phyloP scores from a whole-genome alignment of 2,797 vertebrate genomes.

The Euthynnus affinis region DNA sequence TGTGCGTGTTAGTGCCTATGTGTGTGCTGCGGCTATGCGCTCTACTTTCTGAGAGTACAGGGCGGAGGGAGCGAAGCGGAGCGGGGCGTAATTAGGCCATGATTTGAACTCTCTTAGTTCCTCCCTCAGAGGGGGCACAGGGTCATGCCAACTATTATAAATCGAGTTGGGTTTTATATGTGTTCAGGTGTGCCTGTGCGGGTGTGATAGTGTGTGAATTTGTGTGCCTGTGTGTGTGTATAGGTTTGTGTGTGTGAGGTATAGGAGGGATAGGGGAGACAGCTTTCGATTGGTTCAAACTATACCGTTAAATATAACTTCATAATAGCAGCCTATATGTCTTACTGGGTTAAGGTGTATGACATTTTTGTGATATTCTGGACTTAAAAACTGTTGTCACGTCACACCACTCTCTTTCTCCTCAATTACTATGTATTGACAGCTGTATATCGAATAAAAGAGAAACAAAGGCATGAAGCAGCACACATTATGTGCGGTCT shows the following conservation, averaged over 20 bases:
- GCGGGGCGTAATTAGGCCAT: constrained; percentile 85
- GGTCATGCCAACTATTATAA: constrained; percentile 84
- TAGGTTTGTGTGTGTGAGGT: constrained; percentile 33
- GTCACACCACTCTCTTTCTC: constrained; percentile 5
- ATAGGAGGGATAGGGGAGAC: constrained; percentile 41
- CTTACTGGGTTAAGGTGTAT: constrained; percentile 50
- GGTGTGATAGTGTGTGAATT: constrained; percentile 47
- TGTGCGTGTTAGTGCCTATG: constrained; percentile 33
- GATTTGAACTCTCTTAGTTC: constrained; percentile 86
- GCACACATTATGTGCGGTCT: not conserved
- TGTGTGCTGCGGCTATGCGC: constrained; percentile 62
- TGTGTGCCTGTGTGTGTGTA: constrained; percentile 27
- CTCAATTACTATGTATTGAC: constrained; percentile 11
- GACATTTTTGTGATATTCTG: constrained; percentile 42
- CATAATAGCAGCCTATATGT: constrained; percentile 36
- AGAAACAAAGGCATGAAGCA: constrained; percentile 9
- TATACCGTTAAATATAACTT: constrained; percentile 73
- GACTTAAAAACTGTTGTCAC: constrained; percentile 28
- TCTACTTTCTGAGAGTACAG: constrained; percentile 82
- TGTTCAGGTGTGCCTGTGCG: constrained; percentile 51
- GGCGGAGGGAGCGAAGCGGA: constrained; percentile 77
- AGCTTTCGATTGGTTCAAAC: constrained; percentile 67
- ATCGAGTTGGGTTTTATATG: constrained; percentile 72
- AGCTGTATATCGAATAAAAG: constrained; percentile 7
- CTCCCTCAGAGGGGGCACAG: constrained; percentile 75